These are phyloP conservation scores for Apaloderma vittatum DNA, from an alignment of 2,113 vertebrate genomes.

Conservation along the genomic window DNA sequence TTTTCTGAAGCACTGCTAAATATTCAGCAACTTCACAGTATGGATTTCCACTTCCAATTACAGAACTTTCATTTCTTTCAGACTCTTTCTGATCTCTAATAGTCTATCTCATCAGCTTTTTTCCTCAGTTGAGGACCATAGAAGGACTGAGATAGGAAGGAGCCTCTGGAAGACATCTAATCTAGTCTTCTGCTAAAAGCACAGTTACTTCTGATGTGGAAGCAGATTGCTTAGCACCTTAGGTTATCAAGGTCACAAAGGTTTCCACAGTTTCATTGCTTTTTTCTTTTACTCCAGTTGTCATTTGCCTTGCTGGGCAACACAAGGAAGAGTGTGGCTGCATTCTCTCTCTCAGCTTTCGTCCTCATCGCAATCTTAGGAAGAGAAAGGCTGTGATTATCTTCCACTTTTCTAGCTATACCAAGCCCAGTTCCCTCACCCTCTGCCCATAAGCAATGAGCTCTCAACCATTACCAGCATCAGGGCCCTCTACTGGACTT, in stretches of 20 bases:
- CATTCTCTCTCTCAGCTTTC: background rate
- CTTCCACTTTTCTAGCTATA: background rate
- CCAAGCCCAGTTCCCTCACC: background rate
- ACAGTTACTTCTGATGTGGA: background rate
- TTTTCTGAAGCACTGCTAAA: background rate
- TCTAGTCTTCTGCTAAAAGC: background rate
- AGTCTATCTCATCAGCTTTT: background rate
- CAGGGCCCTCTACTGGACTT: background rate
- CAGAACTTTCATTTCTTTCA: background rate
- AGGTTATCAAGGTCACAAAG: background rate
- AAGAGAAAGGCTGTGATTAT: background rate
- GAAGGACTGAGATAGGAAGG: background rate
- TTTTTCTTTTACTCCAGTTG: background rate
- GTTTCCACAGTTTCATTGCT: background rate
- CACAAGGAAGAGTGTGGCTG: background rate
- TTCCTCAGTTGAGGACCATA: background rate
- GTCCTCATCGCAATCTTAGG: accelerated
- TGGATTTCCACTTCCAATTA: background rate
- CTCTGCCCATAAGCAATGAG: background rate
- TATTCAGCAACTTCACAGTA: background rate
- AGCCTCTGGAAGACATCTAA: background rate
- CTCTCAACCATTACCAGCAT: background rate
- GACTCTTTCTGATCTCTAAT: background rate
- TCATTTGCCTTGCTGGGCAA: background rate
- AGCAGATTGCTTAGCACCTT: background rate